phyloP scores from a whole-genome alignment of 1,140 invertebrate species.

The Formica selysi region DNA sequence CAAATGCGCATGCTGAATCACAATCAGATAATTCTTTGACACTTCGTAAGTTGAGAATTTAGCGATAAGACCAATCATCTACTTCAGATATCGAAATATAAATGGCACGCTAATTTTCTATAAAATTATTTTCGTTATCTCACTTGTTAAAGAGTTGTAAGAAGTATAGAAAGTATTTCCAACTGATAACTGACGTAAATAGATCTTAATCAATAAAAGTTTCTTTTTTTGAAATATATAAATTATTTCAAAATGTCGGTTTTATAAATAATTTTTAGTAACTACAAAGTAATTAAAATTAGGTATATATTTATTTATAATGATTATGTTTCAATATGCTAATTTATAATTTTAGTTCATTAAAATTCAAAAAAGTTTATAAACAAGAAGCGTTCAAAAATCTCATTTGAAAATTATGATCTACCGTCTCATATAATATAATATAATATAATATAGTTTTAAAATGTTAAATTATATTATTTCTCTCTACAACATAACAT shows the following conservation, averaged over 20 bases:
- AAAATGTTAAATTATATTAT: conserved; percentile 34
- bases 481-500: neutral
- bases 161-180: neutral
- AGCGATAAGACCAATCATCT: conserved; percentile 1
- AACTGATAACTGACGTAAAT: neutral
- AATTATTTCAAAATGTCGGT: neutral
- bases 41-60: conserved; percentile 12
- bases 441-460: neutral
- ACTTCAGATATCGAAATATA: neutral
- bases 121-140: conserved; percentile 10
- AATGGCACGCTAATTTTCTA: conserved; percentile 16
- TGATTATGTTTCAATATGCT: neutral
- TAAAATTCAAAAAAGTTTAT: conserved; percentile 3
- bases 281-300: neutral
- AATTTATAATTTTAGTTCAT: neutral
- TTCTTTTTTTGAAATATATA: neutral
- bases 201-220: neutral
- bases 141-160: neutral
- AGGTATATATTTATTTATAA: neutral
- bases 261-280: conserved; percentile 2
- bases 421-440: neutral
- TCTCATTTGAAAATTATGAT: neutral
- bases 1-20: neutral
- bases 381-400: neutral
- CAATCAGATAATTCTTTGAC: conserved; percentile 34